A percentile compares a stretch with the other conserved stretches of the same genome.
Evolutionary conservation across 2,797 vertebrate species (phyloP).

Genomic region (Anabas testudineus): DNA sequence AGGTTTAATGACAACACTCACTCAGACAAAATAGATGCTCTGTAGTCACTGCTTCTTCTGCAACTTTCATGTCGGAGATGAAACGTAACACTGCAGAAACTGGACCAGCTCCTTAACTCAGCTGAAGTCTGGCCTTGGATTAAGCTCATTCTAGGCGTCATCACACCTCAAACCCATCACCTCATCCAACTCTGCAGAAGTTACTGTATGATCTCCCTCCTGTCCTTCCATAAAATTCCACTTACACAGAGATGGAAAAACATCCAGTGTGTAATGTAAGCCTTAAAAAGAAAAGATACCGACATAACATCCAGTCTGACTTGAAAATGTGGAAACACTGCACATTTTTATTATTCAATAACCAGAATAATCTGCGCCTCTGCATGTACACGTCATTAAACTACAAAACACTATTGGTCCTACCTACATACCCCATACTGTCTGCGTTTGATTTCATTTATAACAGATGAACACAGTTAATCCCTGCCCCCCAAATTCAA

Average conservation of each 20-base stretch:
- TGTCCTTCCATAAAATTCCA: slow-evolving; percentile 13
- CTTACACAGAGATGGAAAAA: slow-evolving; percentile 1
- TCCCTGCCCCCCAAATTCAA: slow-evolving; percentile 41
- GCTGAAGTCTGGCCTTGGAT: background rate
- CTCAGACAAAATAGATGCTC: background rate
- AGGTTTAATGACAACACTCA: no score
- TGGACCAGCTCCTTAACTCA: background rate
- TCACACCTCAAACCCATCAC: background rate
- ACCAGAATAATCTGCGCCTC: no score
- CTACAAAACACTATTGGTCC: background rate
- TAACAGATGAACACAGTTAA: slow-evolving; percentile 30
- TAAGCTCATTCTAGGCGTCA: background rate
- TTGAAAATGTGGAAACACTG: background rate
- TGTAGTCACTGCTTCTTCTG: slow-evolving; percentile 11
- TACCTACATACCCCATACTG: slow-evolving; percentile 14
- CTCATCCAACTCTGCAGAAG: background rate
- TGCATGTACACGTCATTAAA: no score
- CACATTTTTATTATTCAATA: background rate
- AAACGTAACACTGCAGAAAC: slow-evolving; percentile 6
- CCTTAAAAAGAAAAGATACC: background rate
- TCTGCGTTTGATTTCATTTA: background rate
- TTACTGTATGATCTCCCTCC: background rate
- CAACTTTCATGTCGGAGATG: slow-evolving; percentile 1
- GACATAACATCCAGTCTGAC: background rate
- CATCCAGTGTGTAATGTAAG: slow-evolving; percentile 7